These are phyloP conservation scores for Leptinotarsa rubiginosa DNA, from an alignment of 2,888 invertebrate species.

Conservation along the genomic window DNA sequence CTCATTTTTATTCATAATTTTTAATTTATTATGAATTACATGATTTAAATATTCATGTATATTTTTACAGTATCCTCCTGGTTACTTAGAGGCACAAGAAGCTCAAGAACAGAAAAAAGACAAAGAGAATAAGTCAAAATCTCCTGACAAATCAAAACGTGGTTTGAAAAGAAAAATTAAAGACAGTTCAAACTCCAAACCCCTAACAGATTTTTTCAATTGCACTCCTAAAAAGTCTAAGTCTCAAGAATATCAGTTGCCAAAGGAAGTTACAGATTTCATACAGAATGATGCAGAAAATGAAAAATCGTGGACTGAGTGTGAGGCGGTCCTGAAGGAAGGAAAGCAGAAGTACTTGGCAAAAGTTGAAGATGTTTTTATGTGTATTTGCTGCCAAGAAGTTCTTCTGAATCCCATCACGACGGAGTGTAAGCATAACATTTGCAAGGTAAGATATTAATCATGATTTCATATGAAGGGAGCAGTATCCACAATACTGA, in stretches of 20 bases:
- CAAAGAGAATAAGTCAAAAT: conserved; percentile 53
- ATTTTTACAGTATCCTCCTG: conserved; percentile 74
- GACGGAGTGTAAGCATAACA: conserved; percentile 79
- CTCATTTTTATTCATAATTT: too few species aligned
- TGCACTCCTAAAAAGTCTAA: conserved; percentile 61
- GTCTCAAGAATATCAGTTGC: conserved; percentile 59
- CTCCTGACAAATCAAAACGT: conserved; percentile 48
- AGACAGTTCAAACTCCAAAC: conserved; percentile 48
- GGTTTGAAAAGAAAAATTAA: conserved; percentile 62
- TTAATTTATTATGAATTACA: not conserved
- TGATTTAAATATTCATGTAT: not conserved
- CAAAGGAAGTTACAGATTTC: conserved; percentile 60
- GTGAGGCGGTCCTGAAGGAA: conserved; percentile 65
- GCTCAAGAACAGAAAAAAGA: conserved; percentile 56
- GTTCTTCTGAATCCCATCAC: conserved; percentile 78
- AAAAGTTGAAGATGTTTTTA: conserved; percentile 75
- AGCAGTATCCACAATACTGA: too few species aligned
- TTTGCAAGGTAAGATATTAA: conserved; percentile 73
- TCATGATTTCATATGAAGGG: too few species aligned
- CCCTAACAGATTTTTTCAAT: conserved; percentile 53
- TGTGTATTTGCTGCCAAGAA: conserved; percentile 86
- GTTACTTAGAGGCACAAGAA: conserved; percentile 75
- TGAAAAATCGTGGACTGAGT: conserved; percentile 77
- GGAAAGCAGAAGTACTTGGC: conserved; percentile 75
- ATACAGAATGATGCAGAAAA: conserved; percentile 74